A percentile compares a stretch with the other conserved stretches of the same genome.
Evolutionary conservation across 2,113 vertebrate species (phyloP).

Genomic region (Nerophis lumbriciformis): DNA sequence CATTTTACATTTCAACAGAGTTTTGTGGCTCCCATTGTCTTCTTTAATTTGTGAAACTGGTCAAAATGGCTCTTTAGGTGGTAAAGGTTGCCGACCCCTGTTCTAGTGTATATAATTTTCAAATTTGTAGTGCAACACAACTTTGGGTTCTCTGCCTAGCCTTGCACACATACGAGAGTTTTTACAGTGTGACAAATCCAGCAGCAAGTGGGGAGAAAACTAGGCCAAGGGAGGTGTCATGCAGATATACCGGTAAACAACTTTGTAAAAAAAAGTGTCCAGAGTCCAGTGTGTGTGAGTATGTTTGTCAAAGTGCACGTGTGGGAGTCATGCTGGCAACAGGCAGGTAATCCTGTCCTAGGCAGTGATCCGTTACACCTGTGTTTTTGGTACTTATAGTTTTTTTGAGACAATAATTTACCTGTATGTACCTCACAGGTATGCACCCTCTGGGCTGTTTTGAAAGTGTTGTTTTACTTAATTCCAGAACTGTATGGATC

Average conservation of each 20-base stretch:
- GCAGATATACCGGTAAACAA: conserved; percentile 62
- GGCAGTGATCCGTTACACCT: conserved; percentile 13
- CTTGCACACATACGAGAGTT: conserved; percentile 17
- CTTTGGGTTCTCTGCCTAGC: too few relatives aligned
- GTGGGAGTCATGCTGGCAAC: conserved; percentile 19
- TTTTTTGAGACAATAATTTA: background rate
- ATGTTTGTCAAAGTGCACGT: background rate
- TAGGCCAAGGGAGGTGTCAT: conserved; percentile 48
- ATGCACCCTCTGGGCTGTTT: background rate
- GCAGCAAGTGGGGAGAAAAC: conserved; percentile 28
- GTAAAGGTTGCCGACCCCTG: too few relatives aligned
- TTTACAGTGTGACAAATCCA: conserved; percentile 26
- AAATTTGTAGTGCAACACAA: too few relatives aligned
- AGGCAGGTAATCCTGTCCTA: conserved; percentile 14
- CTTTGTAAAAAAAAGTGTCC: conserved; percentile 33
- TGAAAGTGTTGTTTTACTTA: background rate
- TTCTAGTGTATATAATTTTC: too few relatives aligned
- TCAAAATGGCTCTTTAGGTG: too few relatives aligned
- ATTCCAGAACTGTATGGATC: conserved; percentile 2
- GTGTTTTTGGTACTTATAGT: background rate
- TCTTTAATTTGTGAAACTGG: too few relatives aligned
- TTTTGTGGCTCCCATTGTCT: too few relatives aligned
- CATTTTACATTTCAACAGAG: too few relatives aligned
- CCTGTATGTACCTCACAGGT: background rate
- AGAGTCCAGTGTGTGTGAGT: background rate